These are phyloP conservation scores for Seriola dumerili DNA, from an alignment of 2,113 vertebrate genomes.

Conservation along the genomic window DNA sequence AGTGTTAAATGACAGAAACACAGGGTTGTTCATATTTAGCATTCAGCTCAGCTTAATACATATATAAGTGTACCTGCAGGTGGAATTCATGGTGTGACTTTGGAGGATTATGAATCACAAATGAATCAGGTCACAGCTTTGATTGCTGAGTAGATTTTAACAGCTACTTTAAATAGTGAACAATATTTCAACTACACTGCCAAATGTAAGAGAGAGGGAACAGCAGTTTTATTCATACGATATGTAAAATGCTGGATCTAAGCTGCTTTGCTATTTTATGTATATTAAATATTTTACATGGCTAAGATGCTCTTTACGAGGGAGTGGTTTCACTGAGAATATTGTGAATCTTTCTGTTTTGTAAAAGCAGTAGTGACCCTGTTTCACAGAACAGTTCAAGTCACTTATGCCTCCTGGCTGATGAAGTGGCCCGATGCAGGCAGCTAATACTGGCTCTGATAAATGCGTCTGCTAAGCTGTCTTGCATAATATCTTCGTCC, in stretches of 20 bases:
- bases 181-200: too few relatives aligned
- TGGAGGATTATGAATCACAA: too few relatives aligned
- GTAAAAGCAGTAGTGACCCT: neutral
- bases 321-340: too few relatives aligned
- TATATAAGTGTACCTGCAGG: neutral
- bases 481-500: conserved; percentile 12
- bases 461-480: conserved; percentile 9
- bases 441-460: neutral
- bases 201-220: neutral
- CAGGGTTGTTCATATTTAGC: too few relatives aligned
- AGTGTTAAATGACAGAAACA: too few relatives aligned
- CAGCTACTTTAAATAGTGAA: too few relatives aligned
- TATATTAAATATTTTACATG: too few relatives aligned
- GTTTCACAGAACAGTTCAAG: neutral
- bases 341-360: neutral
- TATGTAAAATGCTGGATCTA: neutral
- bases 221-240: neutral
- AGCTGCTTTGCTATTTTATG: neutral
- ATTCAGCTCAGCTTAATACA: too few relatives aligned
- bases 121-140: too few relatives aligned
- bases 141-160: too few relatives aligned
- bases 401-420: neutral
- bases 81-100: too few relatives aligned
- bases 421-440: neutral
- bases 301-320: neutral